Evolutionary conservation across 2,888 invertebrate genomes (phyloP), one percentile per base, ranked within the genome.

Genomic region (Liopterus haemorrhoidalis): DNA sequence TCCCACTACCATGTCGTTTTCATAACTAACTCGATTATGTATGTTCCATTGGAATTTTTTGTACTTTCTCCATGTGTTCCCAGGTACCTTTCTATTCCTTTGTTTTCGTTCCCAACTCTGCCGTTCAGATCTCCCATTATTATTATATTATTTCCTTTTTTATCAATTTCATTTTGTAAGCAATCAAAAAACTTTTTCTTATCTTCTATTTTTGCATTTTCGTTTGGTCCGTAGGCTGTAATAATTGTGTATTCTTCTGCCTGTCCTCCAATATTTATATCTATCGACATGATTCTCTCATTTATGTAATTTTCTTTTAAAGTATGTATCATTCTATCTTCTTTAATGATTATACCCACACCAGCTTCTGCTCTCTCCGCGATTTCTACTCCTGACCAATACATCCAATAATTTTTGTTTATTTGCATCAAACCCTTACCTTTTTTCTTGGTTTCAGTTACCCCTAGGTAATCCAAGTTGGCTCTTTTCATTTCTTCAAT

Each of bases 341-440:
- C 16, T 2, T 32, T 32, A 12, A 9, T 15, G 2, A 32, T 16
- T 32, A 32, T 2, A 20, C 3, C 8, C n/a, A n/a, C n/a, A n/a
- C n/a, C n/a, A n/a, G n/a, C n/a, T n/a, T n/a, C n/a, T n/a, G 15
- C 32, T 32, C 32, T 32, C 15, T 32, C 6, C 20, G 32, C 20
- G 4, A 19, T 20, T 16, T 32, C 9, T 16, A 32, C 16, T 32
- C 15, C 32, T 2, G 32, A 16, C 32, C 16, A 32, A 11, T 12
- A 12, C 14, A 4, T 4, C 16, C 16, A 32, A 11, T 14, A 32
- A 5, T 3, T 9, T 3, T 32, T 15, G 9, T 9, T 2, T n/a
- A 32, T 14, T 32, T 32, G 32, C 15, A 9, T 14, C n/a, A 14
- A 5, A 2, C 6, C 12, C 5, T 4, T 32, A 9, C 16, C 32